Base-by-base conservation (phyloP, 2,113 vertebrate genomes). In the Ctenomys sociabilis region DNA sequence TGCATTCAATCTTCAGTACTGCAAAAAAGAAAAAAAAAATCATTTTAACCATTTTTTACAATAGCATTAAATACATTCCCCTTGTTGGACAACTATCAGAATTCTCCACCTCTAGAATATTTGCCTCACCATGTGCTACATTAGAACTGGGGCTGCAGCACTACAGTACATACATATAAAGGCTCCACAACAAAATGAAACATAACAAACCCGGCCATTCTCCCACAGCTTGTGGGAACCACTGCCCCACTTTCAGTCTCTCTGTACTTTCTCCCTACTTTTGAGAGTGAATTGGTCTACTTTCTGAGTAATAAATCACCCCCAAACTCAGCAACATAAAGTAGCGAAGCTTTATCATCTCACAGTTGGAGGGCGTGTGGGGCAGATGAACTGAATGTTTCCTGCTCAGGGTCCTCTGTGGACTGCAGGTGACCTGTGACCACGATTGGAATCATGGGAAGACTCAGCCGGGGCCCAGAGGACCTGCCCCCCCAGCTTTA, bases 281-380 rank as follows among this genome's bases (percentile, higher is more conserved):
- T 80, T 66, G 81, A 87, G 24, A 40, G 63, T 64, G 43, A 49
- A 77, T 78, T 80, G 1, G 7, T 64, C 61, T 73, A 43, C 77
- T 80, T 52, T 54, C 45, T 89, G n/a, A 95, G 68, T 22, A 81
- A 68, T 28, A 88, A 85, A 70, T 93, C 37, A 75, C 32, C 13
- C 70, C 54, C 59, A 78, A 93, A 43, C 19, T 57, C 45, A 86
- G 59, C 88, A 95, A 91, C 28, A 75, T 81, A 90, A 92, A 83
- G 83, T 45, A 86, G 40, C 19, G 57, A 90, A 63, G 19, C 6
- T 64, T 43, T 72, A 24, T 86, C 30, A 83, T n/a, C 28, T 83
- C 54, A 64, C 16, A 17, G 26, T 61, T 91, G 12, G 32, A 4
- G 40, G 40, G 37, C 37, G 40, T 49, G 35, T 54, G 45, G 45